A percentile compares a stretch with the other conserved stretches of the same genome.
Conservation (phyloP, 2,797 vertebrate species). For the Nyctalus aviator region DNA sequence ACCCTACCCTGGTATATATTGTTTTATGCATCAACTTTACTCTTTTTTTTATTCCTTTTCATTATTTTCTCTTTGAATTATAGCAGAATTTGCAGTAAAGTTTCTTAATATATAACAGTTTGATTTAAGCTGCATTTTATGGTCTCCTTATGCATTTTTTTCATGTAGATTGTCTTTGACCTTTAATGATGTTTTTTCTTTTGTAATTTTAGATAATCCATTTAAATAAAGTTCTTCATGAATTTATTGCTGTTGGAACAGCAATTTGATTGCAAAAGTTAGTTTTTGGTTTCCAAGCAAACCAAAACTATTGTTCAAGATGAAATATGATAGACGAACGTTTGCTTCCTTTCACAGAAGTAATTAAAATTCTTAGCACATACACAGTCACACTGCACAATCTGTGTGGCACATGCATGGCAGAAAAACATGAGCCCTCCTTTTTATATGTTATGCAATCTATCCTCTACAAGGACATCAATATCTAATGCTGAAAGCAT, state of each 20-base stretch:
- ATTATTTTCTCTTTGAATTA: slow-evolving; percentile 73
- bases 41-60: slow-evolving; percentile 62
- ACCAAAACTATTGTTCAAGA: slow-evolving; percentile 10
- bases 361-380: slow-evolving; percentile 60
- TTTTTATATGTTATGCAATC: background rate
- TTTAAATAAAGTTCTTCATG: slow-evolving; percentile 21
- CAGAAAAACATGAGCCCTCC: slow-evolving; percentile 26
- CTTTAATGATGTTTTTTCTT: background rate
- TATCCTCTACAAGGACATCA: slow-evolving; percentile 2
- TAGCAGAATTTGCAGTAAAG: slow-evolving; percentile 32
- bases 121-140: slow-evolving; percentile 48
- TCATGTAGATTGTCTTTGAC: slow-evolving; percentile 50
- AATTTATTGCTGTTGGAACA: slow-evolving; percentile 15
- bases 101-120: slow-evolving; percentile 30
- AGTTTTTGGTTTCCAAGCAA: slow-evolving; percentile 26
- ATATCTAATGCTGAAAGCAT: slow-evolving; percentile 29
- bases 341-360: slow-evolving; percentile 1
- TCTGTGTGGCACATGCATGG: background rate
- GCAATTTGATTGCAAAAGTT: slow-evolving; percentile 13
- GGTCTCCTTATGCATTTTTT: slow-evolving; percentile 1
- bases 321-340: slow-evolving; percentile 34
- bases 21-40: slow-evolving; percentile 66
- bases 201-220: background rate
- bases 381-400: background rate
- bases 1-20: slow-evolving; percentile 68